Base-by-base conservation (phyloP, 2,797 vertebrate genomes). In the Rhinatrema bivittatum region DNA sequence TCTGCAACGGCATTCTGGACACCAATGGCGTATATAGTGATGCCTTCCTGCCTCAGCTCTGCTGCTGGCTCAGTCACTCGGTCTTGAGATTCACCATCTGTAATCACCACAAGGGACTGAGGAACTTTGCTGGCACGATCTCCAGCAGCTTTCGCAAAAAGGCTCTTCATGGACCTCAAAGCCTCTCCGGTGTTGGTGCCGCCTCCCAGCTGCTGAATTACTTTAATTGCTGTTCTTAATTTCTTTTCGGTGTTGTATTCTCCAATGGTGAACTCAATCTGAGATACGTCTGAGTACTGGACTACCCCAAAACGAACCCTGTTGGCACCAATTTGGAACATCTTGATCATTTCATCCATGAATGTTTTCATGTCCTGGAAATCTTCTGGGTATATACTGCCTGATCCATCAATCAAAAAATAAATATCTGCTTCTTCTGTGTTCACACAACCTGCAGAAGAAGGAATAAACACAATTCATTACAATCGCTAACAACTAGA, bases 361-460 rank as follows among this genome's bases (percentile, higher is more conserved):
- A 93, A 93, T 7, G 35, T 66, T 62, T 88, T 90, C 76, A 90
- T 87, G 45, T 90, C 86, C 0, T 46, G 3, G 37, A 93, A 91
- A 56, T 89, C 75, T 0, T 30, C 1, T 1, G 57, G 57, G 1
- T 23, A 1, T 37, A 89, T 89, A 48, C 86, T 91, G 20, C 68
- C 74, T 2, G 90, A 93, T 1, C 86, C 78, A 61, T 90, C 91
- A 3, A 92, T 70, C 14, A 93, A 68, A 62, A 93, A 94, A 72
- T 82, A 92, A 39, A 91, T 86, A 36, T 91, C 91, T 1, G 88
- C 89, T 73, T 89, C 84, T 33, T 90, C 78, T 2, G 78, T 81
- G n/a, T 87, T 58, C 7, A 47, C 5, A 13, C 89, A 94, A 13
- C 71, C 91, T 92, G 58, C 58, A 37, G 29, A 20, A 4, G 5